phyloP scores from a whole-genome alignment of 2,797 vertebrate species.

The Pagetopsis macropterus region DNA sequence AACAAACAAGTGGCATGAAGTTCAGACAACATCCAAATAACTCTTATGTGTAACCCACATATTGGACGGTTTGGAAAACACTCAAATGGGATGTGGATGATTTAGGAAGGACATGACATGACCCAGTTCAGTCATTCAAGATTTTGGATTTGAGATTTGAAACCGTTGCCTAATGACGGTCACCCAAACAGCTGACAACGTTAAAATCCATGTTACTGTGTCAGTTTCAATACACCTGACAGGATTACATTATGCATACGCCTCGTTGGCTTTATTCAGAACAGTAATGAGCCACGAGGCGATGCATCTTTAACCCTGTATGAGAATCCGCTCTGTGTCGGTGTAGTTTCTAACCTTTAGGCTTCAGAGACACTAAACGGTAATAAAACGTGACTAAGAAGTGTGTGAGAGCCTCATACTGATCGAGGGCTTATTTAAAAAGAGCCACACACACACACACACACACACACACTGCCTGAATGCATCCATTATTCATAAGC shows the following conservation, averaged over 20 bases:
- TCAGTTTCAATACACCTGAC: conserved; percentile 3
- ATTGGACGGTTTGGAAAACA: not conserved
- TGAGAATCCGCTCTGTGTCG: not conserved
- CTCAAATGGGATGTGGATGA: not conserved
- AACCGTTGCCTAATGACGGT: not conserved
- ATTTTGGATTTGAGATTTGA: not conserved
- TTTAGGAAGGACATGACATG: not conserved
- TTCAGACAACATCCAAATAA: not conserved
- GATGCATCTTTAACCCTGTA: not conserved
- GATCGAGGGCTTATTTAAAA: conserved; percentile 33
- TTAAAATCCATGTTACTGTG: not conserved
- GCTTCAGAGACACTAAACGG: conserved; percentile 3
- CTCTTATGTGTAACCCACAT: not conserved
- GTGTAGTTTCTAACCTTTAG: not conserved
- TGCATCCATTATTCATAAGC: conserved; percentile 70
- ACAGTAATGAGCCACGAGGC: conserved; percentile 6
- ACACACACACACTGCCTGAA: not conserved
- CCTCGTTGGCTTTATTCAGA: conserved; percentile 13
- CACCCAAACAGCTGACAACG: conserved; percentile 2
- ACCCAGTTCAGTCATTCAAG: not conserved
- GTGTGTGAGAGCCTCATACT: conserved; percentile 9
- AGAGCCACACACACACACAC: conserved; percentile 3
- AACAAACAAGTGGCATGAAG: not conserved
- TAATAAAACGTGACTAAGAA: conserved; percentile 2
- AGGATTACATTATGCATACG: not conserved